These are phyloP conservation scores for Apistogramma diplotaenia DNA, from an alignment of 2,113 vertebrate genomes.

Conservation along the genomic window DNA sequence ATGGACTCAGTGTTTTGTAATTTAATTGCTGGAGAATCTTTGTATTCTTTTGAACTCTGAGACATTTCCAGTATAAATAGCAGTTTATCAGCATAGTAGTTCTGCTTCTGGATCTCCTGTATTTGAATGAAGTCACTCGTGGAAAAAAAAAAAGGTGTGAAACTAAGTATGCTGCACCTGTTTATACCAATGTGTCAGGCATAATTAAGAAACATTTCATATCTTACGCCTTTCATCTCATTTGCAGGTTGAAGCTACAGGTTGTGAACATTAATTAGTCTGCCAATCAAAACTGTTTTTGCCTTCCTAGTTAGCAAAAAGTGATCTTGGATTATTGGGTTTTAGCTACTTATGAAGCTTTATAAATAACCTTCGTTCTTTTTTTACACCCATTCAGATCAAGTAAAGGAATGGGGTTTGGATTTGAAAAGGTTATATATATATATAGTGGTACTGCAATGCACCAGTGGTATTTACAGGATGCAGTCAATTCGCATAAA, in stretches of 20 bases:
- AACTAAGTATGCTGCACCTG: not conserved
- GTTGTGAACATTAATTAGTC: constrained; percentile 12
- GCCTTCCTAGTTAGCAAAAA: not conserved
- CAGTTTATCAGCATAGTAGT: not conserved
- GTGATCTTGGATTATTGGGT: not conserved
- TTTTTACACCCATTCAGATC: not conserved
- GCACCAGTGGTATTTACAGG: too few species aligned
- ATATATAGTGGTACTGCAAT: too few species aligned
- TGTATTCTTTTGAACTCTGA: not conserved
- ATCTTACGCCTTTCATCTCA: not conserved
- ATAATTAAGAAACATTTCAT: not conserved
- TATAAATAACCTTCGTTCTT: not conserved
- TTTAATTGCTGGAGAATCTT: not conserved
- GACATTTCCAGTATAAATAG: not conserved
- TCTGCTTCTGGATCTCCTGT: not conserved
- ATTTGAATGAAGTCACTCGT: not conserved
- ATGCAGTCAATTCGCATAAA: too few species aligned
- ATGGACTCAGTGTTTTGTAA: not conserved
- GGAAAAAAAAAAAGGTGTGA: not conserved
- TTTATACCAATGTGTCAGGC: not conserved
- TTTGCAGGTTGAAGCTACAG: not conserved
- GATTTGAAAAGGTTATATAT: too few species aligned
- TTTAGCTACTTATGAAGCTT: not conserved
- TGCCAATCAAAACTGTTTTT: not conserved
- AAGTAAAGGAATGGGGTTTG: too few species aligned